Base-by-base conservation (phyloP, 2,888 invertebrate genomes). In the Stramonita haemastoma region DNA sequence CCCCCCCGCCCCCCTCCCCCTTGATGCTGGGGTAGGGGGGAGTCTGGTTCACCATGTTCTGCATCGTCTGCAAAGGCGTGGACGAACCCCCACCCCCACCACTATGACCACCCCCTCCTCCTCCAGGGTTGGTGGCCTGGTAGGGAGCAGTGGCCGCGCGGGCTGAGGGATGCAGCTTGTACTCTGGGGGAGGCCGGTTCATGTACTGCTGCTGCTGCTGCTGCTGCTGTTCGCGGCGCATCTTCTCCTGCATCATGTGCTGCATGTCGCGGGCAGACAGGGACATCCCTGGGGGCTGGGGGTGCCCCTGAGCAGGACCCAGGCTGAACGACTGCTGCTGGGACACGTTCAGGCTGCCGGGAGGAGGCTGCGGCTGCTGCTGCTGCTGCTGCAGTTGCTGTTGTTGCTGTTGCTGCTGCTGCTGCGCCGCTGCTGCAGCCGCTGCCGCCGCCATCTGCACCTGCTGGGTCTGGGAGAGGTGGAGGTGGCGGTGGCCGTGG, bases 131-230 rank as follows among this genome's bases (percentile, higher is more conserved):
- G 83, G 88, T 90, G 32, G 91, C 87, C 73, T 89, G 73, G 57
- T 84, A 85, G 5, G 84, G 70, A 26, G 91, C 91, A 19, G n/a
- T 46, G 11, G 91, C 88, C 17, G 91, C 77, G 73, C 90, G 89
- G 73, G 91, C 89, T 34, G 89, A 90, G 26, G 90, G 92, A 89
- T 94, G 94, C 93, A 94, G 93, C 91, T 98, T 98, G 96, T 98
- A 98, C 96, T 98, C 98, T 2, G 98, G 98, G 81, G 98, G 98
- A 36, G 98, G 98, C 57, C 98, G 98, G 88, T 92, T 93, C 94
- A 94, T 95, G 89, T 95, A 95, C 90, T 94, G 92, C 87, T 93
- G 92, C 77, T 93, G 93, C 77, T 91, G 91, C 86, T 93, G 93
- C 77, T 92, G 91, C 83, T 92, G 91, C 57, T 91, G 91, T 84